phyloP scores from a whole-genome alignment of 1,140 invertebrate genomes.

The Drosophila ambigua region DNA sequence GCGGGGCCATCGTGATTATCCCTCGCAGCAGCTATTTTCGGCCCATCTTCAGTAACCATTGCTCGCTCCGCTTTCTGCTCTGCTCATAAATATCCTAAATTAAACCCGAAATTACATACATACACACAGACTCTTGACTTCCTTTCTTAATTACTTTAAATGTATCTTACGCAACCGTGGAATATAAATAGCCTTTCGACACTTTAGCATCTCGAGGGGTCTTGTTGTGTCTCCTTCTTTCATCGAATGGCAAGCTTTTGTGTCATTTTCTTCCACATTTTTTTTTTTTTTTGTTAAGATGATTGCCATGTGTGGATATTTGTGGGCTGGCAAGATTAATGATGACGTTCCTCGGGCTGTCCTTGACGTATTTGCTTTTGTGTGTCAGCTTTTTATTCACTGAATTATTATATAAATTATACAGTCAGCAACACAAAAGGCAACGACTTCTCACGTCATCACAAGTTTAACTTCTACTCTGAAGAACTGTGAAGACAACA shows the following conservation, averaged over 20 bases:
- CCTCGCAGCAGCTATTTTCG: neutral
- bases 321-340: constrained; percentile 56
- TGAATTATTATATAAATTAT: constrained; percentile 74
- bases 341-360: constrained; percentile 41
- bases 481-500: constrained; percentile 4
- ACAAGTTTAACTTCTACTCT: constrained; percentile 7
- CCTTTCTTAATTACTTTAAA: constrained; percentile 44
- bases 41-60: neutral
- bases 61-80: too few species aligned
- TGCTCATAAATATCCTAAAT: neutral
- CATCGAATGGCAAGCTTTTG: too few species aligned
- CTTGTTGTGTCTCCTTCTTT: neutral
- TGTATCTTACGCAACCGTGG: constrained; percentile 7
- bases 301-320: constrained; percentile 29
- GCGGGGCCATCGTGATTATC: constrained; percentile 16
- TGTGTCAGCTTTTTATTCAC: constrained; percentile 12
- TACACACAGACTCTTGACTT: neutral
- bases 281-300: neutral
- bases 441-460: constrained; percentile 15
- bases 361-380: constrained; percentile 19
- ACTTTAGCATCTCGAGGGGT: constrained; percentile 14
- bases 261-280: neutral
- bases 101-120: neutral
- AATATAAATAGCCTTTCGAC: constrained; percentile 37
- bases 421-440: constrained; percentile 37